Base-by-base conservation (phyloP, 2,113 vertebrate genomes). In the Brienomyrus longianalis region DNA sequence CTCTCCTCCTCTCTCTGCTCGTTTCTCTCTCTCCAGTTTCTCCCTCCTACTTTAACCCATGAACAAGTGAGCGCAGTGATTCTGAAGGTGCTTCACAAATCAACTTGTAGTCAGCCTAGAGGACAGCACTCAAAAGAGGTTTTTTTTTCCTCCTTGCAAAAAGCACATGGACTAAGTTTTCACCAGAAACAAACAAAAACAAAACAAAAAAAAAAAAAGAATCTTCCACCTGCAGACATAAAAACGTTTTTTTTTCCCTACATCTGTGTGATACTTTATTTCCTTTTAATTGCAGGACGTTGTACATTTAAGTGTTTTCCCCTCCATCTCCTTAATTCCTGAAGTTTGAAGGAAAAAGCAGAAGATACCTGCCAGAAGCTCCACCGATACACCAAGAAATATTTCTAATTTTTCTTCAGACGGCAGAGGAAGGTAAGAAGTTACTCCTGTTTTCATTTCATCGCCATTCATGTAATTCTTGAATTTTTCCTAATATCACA, bases 61-160 rank as follows among this genome's bases (percentile, higher is more conserved):
- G 93, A 94, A 94, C 94, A 93, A 91, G 91, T 93, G 94, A 93
- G 93, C 91, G 56, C 94, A 92, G 93, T 92, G 92, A 94, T 94
- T 94, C 93, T 93, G 95, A 96, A 96, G 96, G 95, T 96, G 94
- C 93, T 93, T 93, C 93, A 95, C 94, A 96, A 95, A 94, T 94
- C 94, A 94, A 92, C 93, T 92, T 93, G 91, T 94, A 94, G 94
- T 94, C 93, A 91, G 94, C 90, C 85, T 90, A 89, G 92, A 93
- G 94, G 94, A 94, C 92, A 88, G 92, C 94, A 93, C 92, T 91
- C 91, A 93, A 92, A 94, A 93, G 93, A 95, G 86, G n/a, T 9
- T 88, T 90, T 93, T 92, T 92, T 92, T 35, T 54, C 11, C 91
- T 90, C 70, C 51, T 23, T 91, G 83, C 88, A 91, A 54, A 91